Evolutionary conservation across 2,113 vertebrate species (phyloP).

Genomic region (Sinocyclocheilus anophthalmus): DNA sequence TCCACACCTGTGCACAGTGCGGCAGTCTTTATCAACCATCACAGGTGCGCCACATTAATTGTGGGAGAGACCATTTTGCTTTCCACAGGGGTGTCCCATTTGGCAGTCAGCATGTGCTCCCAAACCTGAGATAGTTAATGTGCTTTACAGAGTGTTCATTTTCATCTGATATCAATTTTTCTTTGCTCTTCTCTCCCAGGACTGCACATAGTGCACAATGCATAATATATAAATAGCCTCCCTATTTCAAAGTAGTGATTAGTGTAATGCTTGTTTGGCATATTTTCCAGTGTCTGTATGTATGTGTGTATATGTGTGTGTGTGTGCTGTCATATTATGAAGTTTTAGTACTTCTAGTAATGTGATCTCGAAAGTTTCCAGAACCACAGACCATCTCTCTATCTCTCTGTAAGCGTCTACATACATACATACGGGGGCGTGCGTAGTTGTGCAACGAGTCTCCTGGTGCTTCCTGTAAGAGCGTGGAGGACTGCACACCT

Average conservation of each 20-base stretch:
- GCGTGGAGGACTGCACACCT: constrained; percentile 67
- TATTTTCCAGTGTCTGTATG: constrained; percentile 50
- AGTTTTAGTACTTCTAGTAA: constrained; percentile 20
- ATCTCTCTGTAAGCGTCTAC: neutral
- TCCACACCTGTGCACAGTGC: constrained; percentile 84
- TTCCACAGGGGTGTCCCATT: constrained; percentile 64
- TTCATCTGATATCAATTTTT: constrained; percentile 52
- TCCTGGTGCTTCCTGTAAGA: constrained; percentile 17
- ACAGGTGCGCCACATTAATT: constrained; percentile 84
- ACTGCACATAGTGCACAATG: constrained; percentile 69
- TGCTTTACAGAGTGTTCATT: constrained; percentile 69
- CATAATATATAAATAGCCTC: constrained; percentile 67
- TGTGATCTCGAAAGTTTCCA: constrained; percentile 43
- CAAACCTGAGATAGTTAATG: constrained; percentile 72
- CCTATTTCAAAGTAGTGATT: constrained; percentile 67
- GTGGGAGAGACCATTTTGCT: constrained; percentile 79
- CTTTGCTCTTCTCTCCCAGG: constrained; percentile 62
- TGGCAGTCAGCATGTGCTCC: constrained; percentile 75
- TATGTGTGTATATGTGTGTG: constrained; percentile 33
- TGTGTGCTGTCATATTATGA: constrained; percentile 22
- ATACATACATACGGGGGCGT: constrained; percentile 7
- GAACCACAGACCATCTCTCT: constrained; percentile 28
- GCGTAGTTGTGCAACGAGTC: constrained; percentile 2
- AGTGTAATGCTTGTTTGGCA: constrained; percentile 69
- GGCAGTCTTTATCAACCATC: constrained; percentile 82